Evolutionary conservation across 2,113 vertebrate species (phyloP).

Genomic region (Notechis scutatus): DNA sequence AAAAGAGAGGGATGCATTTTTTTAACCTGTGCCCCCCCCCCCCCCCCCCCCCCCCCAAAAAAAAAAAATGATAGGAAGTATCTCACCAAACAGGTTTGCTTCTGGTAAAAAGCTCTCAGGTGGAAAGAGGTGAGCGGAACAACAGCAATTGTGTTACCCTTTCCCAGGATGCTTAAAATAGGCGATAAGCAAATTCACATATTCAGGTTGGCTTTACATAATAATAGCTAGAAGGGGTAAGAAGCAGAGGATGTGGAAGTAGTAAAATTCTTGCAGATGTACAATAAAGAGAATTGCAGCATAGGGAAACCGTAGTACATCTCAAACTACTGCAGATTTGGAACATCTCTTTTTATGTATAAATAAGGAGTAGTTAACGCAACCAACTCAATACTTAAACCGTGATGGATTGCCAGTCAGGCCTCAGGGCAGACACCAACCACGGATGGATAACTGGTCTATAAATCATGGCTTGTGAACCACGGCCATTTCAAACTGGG

Average conservation of each 20-base stretch:
- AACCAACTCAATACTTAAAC: no score
- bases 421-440: no score
- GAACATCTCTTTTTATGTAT: no score
- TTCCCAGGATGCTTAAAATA: neutral
- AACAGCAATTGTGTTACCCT: neutral
- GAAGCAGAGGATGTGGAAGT: neutral
- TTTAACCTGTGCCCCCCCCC: neutral
- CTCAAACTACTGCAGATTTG: no score
- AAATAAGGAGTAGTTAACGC: no score
- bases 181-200: neutral
- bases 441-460: neutral
- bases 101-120: neutral
- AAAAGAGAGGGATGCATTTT: neutral
- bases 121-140: neutral
- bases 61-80: neutral
- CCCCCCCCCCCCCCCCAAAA: no score
- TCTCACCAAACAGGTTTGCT: neutral
- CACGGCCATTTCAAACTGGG: no score
- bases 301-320: no score
- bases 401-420: no score
- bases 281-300: neutral
- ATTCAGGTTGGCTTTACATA: neutral
- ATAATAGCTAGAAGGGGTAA: neutral
- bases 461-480: no score
- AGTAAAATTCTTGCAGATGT: neutral